Percentiles rank a stretch among this genome's conserved stretches.
phyloP scores from a whole-genome alignment of 2,888 invertebrate species.

The Heliconius aoede region DNA sequence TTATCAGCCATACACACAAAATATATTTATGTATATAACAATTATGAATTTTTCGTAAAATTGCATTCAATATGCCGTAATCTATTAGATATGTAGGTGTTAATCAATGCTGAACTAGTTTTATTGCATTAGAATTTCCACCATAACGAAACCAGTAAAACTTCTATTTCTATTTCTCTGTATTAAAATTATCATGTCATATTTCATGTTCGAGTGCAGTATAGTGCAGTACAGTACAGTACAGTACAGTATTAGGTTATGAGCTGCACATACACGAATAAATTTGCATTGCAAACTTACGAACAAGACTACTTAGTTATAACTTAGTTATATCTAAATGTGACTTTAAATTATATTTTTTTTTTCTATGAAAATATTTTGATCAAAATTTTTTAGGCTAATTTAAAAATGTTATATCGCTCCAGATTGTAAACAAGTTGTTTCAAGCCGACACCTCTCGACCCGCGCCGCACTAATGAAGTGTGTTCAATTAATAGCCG shows the following conservation, averaged over 20 bases:
- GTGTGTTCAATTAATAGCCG: constrained; percentile 19
- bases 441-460: constrained; percentile 2
- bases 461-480: constrained; percentile 26
- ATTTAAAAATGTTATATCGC: background rate
- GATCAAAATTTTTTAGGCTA: background rate
- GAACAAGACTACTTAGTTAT: background rate
- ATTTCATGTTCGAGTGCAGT: background rate
- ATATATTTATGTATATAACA: too few species aligned
- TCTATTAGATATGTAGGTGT: background rate
- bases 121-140: background rate
- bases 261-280: background rate
- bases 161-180: background rate
- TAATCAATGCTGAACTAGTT: background rate
- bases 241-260: background rate
- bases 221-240: background rate
- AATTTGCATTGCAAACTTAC: background rate
- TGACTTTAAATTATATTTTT: background rate
- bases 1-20: too few species aligned
- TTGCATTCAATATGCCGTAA: background rate
- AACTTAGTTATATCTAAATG: background rate
- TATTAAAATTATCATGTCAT: constrained; percentile 1
- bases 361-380: background rate
- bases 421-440: constrained; percentile 15
- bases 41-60: background rate
- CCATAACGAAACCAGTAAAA: background rate